A percentile compares a stretch with the other conserved stretches of the same genome.
Conservation (phyloP, 2,797 vertebrate species). For the Cuculus canorus region DNA sequence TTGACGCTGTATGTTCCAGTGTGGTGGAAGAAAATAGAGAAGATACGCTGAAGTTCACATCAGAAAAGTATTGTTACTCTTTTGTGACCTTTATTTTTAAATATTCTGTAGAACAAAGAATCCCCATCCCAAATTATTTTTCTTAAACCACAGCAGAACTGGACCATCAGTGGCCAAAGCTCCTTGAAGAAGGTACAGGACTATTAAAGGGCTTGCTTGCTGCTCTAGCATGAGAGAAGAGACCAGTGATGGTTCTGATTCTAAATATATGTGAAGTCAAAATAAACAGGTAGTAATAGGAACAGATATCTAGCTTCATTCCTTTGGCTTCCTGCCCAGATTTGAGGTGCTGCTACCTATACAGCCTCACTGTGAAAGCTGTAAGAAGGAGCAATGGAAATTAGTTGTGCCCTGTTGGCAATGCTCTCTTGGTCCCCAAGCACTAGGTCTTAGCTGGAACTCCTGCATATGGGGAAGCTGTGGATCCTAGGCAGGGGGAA, state of each 20-base stretch:
- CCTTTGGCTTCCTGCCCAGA: not conserved
- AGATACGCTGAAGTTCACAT: not conserved
- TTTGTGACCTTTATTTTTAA: not conserved
- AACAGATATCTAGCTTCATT: not conserved
- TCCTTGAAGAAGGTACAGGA: not conserved
- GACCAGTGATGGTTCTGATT: not conserved
- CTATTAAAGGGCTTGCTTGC: not conserved
- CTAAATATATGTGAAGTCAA: not conserved
- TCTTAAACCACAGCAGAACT: not conserved
- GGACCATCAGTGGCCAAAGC: not conserved
- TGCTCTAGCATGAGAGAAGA: not conserved
- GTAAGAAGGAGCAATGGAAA: not conserved
- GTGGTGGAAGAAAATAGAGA: not conserved
- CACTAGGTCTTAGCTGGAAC: not conserved
- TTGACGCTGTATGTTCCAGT: not conserved
- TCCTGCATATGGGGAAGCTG: not conserved
- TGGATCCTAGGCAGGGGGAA: not conserved
- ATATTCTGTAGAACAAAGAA: not conserved
- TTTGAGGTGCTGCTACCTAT: not conserved
- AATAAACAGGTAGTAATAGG: not conserved
- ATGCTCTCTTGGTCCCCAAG: rapidly evolving
- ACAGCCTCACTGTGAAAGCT: not conserved
- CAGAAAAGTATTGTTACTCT: not conserved
- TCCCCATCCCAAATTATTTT: not conserved
- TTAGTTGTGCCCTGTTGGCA: not conserved